Conservation (phyloP, 30 jellyfish, hydroid and myxozoan genomes). For the Aurelia sp. region DNA sequence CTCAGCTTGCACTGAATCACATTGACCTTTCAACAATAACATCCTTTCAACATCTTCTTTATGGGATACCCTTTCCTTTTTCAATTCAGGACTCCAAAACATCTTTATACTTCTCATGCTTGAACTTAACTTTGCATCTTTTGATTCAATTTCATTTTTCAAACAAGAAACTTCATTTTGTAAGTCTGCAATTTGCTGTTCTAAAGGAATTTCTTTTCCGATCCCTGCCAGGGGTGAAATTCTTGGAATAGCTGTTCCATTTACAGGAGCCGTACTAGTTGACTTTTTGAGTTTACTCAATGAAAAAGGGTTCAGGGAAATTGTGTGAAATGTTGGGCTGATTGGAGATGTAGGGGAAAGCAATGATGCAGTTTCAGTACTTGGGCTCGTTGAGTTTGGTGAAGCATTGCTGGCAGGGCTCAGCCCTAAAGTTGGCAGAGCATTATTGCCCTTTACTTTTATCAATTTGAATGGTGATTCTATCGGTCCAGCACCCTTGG, state of each 20-base stretch:
- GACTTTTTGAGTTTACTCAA: slow-evolving; percentile 50
- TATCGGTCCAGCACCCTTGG: slow-evolving; percentile 41
- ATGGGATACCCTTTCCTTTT: slow-evolving; percentile 88
- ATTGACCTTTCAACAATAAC: slow-evolving; percentile 60
- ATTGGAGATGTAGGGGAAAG: slow-evolving; percentile 62
- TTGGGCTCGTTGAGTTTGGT: neutral
- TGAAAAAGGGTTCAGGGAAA: slow-evolving; percentile 72
- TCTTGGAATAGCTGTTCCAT: slow-evolving; percentile 53
- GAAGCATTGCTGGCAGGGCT: slow-evolving; percentile 27
- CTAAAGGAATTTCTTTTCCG: slow-evolving; percentile 54
- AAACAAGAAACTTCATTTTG: slow-evolving; percentile 73
- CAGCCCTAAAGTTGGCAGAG: slow-evolving; percentile 33
- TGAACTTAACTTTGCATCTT: slow-evolving; percentile 90
- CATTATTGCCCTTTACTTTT: slow-evolving; percentile 59
- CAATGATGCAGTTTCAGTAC: neutral
- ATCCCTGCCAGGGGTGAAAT: slow-evolving; percentile 60
- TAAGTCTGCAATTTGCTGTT: slow-evolving; percentile 65
- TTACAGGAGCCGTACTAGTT: slow-evolving; percentile 34
- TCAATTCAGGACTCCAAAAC: slow-evolving; percentile 98
- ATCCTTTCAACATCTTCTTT: slow-evolving; percentile 84
- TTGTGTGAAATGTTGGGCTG: slow-evolving; percentile 28
- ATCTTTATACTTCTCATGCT: slow-evolving; percentile 89
- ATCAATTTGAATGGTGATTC: slow-evolving; percentile 66
- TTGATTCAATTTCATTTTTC: slow-evolving; percentile 76
- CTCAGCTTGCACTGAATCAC: slow-evolving; percentile 57